Conservation (phyloP, 2,113 vertebrate species). For the Dryoscopus gambensis region DNA sequence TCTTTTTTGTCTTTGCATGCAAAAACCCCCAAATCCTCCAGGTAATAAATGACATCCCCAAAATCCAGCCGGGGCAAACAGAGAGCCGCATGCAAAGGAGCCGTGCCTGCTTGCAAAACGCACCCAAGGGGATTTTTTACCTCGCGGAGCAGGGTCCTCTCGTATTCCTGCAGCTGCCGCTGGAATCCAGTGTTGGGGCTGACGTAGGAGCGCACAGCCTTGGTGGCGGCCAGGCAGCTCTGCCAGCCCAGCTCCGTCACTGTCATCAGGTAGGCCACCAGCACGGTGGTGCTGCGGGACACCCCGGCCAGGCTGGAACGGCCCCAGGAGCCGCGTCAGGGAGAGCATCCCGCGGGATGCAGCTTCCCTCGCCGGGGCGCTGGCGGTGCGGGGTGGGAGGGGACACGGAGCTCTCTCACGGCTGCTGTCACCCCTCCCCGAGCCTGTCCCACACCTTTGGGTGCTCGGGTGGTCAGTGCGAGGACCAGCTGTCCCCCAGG, state of each 20-base stretch:
- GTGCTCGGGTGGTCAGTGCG: background rate
- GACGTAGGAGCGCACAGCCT: constrained; percentile 77
- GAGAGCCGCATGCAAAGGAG: background rate
- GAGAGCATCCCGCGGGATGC: background rate
- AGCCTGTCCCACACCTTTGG: background rate
- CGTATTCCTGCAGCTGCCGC: constrained; percentile 86
- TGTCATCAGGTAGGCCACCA: constrained; percentile 91
- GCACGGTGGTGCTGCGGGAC: constrained; percentile 85
- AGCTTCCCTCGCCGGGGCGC: fast-evolving
- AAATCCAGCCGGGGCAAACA: background rate
- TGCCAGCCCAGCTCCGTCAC: constrained; percentile 84
- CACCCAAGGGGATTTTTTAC: background rate
- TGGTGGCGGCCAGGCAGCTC: constrained; percentile 82
- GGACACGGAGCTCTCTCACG: fast-evolving
- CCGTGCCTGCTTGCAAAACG: fast-evolving
- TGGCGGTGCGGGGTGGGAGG: fast-evolving
- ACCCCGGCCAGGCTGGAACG: constrained; percentile 80
- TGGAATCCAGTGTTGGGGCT: constrained; percentile 87
- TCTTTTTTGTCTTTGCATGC: background rate
- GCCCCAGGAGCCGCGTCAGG: fast-evolving
- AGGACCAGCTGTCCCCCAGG: background rate
- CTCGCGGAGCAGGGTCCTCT: constrained; percentile 78
- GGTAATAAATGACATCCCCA: background rate
- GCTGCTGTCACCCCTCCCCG: background rate
- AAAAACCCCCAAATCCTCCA: background rate